Percentiles rank a stretch among this genome's conserved stretches.
phyloP scores from a whole-genome alignment of 2,113 vertebrate species.

The Anser cygnoides region DNA sequence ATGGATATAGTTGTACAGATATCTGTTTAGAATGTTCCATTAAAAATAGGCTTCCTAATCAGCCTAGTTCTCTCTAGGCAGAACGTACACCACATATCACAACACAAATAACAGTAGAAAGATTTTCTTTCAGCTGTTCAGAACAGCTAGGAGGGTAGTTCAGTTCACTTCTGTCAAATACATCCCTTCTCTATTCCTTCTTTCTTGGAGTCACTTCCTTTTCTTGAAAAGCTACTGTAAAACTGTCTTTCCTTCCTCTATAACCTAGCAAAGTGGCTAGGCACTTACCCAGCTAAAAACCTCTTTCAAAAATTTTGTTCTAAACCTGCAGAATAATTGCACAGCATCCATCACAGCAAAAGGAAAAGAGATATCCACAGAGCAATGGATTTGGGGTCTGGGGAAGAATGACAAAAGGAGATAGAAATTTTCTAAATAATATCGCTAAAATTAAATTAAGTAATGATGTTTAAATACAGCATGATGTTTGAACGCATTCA shows the following conservation, averaged over 20 bases:
- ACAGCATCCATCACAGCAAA: background rate
- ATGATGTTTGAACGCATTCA: no score
- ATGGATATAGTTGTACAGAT: background rate
- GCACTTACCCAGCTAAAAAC: background rate
- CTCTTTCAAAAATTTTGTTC: background rate
- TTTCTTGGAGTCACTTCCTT: background rate
- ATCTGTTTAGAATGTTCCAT: background rate
- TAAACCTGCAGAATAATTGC: background rate
- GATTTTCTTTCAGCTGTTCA: background rate
- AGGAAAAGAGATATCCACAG: background rate
- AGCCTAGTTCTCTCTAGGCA: background rate
- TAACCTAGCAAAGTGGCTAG: background rate
- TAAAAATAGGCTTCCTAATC: background rate
- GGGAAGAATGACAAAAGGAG: background rate
- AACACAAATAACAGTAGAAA: background rate
- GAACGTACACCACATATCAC: background rate
- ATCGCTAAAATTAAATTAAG: background rate
- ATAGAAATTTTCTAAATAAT: background rate
- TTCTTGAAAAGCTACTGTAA: background rate
- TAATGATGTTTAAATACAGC: background rate
- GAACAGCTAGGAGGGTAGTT: background rate
- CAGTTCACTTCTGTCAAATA: background rate
- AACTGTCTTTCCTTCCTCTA: background rate
- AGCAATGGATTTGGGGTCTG: background rate
- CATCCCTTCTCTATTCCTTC: background rate